A percentile compares a stretch with the other conserved stretches of the same genome.
These are phyloP conservation scores for Dasyprocta punctata DNA, from an alignment of 2,113 vertebrate genomes.

Conservation along the genomic window DNA sequence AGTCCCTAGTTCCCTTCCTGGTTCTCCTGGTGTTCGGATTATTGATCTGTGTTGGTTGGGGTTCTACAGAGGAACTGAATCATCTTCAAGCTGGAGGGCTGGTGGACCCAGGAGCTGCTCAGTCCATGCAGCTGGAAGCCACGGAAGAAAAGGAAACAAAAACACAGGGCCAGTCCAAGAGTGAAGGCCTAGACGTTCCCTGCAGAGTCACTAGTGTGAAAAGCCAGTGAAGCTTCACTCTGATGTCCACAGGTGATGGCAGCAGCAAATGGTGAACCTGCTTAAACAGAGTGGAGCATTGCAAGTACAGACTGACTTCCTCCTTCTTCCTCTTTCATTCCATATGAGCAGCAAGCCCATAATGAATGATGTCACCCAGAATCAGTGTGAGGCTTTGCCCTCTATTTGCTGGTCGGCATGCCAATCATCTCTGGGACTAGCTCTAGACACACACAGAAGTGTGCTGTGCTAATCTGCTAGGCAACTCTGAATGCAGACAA, in stretches of 20 bases:
- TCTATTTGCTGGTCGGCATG: not conserved
- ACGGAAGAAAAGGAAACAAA: not conserved
- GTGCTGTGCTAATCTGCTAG: not conserved
- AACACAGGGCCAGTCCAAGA: not conserved
- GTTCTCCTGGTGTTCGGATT: not conserved
- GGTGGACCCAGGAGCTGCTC: not conserved
- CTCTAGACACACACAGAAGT: not conserved
- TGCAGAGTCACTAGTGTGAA: not conserved
- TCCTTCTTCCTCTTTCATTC: not conserved
- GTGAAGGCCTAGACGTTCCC: not conserved
- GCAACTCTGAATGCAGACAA: not conserved
- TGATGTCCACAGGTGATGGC: not conserved
- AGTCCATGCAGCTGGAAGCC: not conserved
- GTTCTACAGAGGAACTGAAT: not conserved
- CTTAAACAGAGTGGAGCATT: not conserved
- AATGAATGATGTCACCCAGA: not conserved
- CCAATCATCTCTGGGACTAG: not conserved
- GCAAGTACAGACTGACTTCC: not conserved
- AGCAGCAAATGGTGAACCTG: not conserved
- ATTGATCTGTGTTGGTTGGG: not conserved
- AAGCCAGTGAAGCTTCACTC: not conserved
- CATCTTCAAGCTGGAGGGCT: not conserved
- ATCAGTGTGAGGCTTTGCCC: not conserved
- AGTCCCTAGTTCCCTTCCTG: accelerated
- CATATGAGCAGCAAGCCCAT: not conserved